phyloP scores from a whole-genome alignment of 1,140 invertebrate species.

The Drosophila serrata region DNA sequence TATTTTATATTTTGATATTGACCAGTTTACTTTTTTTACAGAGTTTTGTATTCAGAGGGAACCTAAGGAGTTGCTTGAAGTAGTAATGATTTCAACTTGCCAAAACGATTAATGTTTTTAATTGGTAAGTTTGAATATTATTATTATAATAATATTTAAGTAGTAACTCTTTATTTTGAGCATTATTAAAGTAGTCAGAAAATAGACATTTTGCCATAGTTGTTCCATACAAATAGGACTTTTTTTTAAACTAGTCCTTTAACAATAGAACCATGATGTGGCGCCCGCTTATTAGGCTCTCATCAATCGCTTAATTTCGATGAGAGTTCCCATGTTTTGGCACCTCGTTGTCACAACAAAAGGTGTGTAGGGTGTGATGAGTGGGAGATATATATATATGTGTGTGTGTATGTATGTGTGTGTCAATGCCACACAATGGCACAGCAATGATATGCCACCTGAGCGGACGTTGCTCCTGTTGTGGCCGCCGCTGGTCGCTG shows the following conservation, averaged over 20 bases:
- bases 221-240: too few relatives aligned
- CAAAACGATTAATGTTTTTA: neutral
- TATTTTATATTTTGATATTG: too few relatives aligned
- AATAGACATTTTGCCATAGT: neutral
- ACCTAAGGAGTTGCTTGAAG: too few relatives aligned
- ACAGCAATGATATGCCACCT: conserved; percentile 35
- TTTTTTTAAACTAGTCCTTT: too few relatives aligned
- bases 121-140: neutral
- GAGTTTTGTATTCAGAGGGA: neutral
- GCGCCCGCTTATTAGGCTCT: conserved; percentile 32
- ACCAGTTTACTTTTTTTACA: neutral
- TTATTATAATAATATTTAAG: neutral
- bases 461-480: conserved; percentile 25
- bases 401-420: too few relatives aligned
- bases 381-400: too few relatives aligned
- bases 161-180: neutral
- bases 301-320: conserved; percentile 47
- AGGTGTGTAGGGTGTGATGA: neutral
- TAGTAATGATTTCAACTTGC: too few relatives aligned
- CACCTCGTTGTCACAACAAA: neutral
- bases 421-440: conserved; percentile 42
- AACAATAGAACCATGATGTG: neutral
- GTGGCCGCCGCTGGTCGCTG: conserved; percentile 1
- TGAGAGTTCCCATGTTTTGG: neutral
- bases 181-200: neutral